phyloP scores from a whole-genome alignment of 2,888 invertebrate species.

The Sthenelais limicola region DNA sequence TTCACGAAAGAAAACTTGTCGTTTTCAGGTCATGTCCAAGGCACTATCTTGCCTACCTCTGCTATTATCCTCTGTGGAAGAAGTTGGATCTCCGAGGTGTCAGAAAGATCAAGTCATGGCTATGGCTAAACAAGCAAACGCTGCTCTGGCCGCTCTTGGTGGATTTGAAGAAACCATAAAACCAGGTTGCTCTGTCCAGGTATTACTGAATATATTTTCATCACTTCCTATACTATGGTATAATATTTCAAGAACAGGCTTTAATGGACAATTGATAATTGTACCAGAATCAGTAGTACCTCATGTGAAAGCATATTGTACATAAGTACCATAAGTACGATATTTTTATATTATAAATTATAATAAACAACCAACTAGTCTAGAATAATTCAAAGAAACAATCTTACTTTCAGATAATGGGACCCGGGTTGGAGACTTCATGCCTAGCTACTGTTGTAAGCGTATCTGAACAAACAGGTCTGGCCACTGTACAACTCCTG shows the following conservation, averaged over 20 bases:
- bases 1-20: too few species aligned
- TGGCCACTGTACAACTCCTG: conserved; percentile 64
- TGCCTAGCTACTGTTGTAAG: conserved; percentile 63
- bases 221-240: too few species aligned
- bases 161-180: conserved; percentile 72
- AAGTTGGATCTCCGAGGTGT: conserved; percentile 62
- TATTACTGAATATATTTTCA: too few species aligned
- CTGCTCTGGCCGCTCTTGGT: conserved; percentile 70
- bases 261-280: too few species aligned
- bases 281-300: too few species aligned
- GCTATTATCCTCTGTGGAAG: conserved; percentile 64
- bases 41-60: conserved; percentile 66
- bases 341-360: too few species aligned
- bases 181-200: conserved; percentile 69
- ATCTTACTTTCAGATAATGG: conserved; percentile 63
- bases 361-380: too few species aligned
- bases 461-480: conserved; percentile 68
- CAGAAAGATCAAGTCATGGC: conserved; percentile 65
- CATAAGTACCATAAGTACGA: too few species aligned
- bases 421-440: conserved; percentile 59
- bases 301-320: too few species aligned
- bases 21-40: conserved; percentile 64
- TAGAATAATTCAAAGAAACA: too few species aligned
- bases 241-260: too few species aligned
- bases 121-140: conserved; percentile 70